Evolutionary conservation across 2,113 vertebrate genomes (phyloP).

Genomic region (Charina bottae): DNA sequence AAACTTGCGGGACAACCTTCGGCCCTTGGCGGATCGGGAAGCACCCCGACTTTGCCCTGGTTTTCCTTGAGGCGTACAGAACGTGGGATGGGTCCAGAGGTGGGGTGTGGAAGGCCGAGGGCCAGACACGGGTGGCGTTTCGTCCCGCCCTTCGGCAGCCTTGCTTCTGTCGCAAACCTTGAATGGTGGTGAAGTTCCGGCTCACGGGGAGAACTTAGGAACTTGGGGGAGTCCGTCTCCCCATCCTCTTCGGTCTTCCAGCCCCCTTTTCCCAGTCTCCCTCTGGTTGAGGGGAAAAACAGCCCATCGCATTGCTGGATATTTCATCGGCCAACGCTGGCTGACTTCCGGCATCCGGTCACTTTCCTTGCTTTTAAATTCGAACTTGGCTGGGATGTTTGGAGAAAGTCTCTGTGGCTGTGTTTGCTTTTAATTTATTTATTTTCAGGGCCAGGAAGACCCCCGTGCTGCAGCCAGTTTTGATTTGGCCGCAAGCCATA

Average conservation of each 20-base stretch:
- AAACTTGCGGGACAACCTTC: no score
- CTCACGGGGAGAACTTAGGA: background rate
- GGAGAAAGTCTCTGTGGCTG: background rate
- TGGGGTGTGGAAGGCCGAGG: background rate
- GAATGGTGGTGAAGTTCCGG: no score
- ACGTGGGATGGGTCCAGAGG: background rate
- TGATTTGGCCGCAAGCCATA: background rate
- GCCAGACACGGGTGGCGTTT: no score
- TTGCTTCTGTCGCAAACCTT: background rate
- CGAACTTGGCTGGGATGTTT: background rate
- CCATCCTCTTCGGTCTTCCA: constrained; percentile 6
- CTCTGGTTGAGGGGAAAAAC: constrained; percentile 50
- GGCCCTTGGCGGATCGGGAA: background rate
- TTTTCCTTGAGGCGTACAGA: background rate
- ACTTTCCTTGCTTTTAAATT: background rate
- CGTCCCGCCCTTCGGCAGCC: no score
- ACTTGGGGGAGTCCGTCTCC: constrained; percentile 19
- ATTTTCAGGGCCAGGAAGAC: background rate
- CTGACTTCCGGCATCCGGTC: background rate
- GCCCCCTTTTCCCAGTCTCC: constrained; percentile 32
- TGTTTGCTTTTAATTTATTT: background rate
- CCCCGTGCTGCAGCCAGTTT: background rate
- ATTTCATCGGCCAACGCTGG: no score
- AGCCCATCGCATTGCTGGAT: background rate
- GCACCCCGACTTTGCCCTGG: background rate